Conservation (phyloP, 2,888 invertebrate species). For the Rapana venosa region DNA sequence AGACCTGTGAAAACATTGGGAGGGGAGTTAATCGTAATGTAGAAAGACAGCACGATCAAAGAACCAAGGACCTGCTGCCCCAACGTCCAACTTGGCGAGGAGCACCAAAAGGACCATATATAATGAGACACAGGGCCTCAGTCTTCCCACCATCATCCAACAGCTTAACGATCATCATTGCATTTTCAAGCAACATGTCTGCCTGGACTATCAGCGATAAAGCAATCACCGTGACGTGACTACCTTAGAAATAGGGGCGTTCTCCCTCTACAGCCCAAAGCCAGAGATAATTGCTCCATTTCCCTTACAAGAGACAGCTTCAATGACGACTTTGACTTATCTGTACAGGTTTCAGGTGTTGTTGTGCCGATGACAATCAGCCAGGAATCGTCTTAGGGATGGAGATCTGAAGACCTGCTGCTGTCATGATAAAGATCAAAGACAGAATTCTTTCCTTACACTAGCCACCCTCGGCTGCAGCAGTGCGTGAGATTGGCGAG, state of each 20-base stretch:
- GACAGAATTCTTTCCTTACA: background rate
- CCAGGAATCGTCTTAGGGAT: background rate
- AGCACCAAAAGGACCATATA: too few species aligned
- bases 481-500: background rate
- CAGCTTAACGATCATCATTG: background rate
- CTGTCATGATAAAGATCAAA: background rate
- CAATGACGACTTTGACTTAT: background rate
- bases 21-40: too few species aligned
- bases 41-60: too few species aligned
- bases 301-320: background rate
- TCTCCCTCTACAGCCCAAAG: background rate
- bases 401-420: background rate
- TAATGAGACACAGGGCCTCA: too few species aligned
- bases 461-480: background rate
- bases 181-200: background rate
- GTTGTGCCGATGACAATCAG: background rate
- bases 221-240: background rate
- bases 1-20: too few species aligned
- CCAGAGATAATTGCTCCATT: constrained; percentile 32
- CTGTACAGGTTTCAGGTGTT: background rate
- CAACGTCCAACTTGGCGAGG: too few species aligned
- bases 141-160: too few species aligned
- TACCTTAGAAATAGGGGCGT: background rate
- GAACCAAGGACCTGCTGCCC: too few species aligned
- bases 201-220: background rate